These are phyloP conservation scores for Podarcis siculus DNA, from an alignment of 2,797 vertebrate genomes.

Conservation along the genomic window DNA sequence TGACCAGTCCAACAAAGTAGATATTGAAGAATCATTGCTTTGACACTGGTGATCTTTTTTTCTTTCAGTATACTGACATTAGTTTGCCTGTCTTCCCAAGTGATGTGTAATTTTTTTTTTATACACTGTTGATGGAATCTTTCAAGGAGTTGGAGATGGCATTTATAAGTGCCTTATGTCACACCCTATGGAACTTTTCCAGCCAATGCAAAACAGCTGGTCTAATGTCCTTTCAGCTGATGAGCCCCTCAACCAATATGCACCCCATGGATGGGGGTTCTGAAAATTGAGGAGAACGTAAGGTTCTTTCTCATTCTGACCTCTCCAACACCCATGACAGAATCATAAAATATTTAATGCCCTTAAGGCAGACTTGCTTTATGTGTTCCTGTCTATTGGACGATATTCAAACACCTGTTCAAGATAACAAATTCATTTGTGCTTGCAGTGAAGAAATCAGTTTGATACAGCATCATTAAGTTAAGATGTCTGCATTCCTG, in stretches of 20 bases:
- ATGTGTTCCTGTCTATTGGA: conserved; percentile 55
- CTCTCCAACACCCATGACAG: neutral
- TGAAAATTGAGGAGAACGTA: neutral
- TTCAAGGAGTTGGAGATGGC: too few species aligned
- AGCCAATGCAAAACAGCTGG: too few species aligned
- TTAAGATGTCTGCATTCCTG: conserved; percentile 42
- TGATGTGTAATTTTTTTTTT: too few species aligned
- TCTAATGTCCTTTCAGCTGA: too few species aligned
- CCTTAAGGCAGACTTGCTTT: conserved; percentile 55
- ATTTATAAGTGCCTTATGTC: too few species aligned
- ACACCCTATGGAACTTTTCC: too few species aligned
- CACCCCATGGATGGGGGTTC: neutral
- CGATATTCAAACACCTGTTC: conserved; percentile 64
- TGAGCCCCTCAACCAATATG: neutral
- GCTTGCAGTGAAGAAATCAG: conserved; percentile 58
- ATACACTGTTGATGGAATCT: too few species aligned
- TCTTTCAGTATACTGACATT: too few species aligned
- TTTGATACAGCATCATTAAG: conserved; percentile 66
- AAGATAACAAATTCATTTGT: conserved; percentile 52
- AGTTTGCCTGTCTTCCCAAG: too few species aligned
- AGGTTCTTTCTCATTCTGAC: neutral
- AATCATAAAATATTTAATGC: conserved; percentile 52
- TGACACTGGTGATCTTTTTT: too few species aligned
- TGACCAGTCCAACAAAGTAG: too few species aligned
- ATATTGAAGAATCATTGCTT: too few species aligned